Base-by-base conservation (phyloP, 2,888 invertebrate species). In the Philhelius pedissequus region DNA sequence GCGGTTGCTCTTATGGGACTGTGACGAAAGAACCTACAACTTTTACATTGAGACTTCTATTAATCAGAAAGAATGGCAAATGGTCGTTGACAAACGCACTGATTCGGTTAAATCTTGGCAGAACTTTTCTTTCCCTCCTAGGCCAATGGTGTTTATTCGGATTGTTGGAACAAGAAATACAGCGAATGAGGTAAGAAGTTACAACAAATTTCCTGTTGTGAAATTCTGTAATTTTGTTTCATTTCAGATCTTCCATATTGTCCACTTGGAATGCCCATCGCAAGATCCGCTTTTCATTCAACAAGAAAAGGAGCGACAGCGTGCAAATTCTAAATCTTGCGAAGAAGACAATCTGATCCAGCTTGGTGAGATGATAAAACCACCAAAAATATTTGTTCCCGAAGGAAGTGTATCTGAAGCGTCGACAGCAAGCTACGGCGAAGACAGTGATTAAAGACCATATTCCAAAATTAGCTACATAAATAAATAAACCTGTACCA, bases 161-260 rank as follows among this genome's bases (percentile, higher is more conserved):
- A 98, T 99, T 87, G 96, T 98, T 64, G 99, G 99, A 82, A 99
- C 98, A 0, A 95, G 96, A 88, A 99, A 99, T 91, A 98, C 99
- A 13, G 99, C 98, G 0, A 99, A 99, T 91, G 98, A 98, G 94
- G 98, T 96, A 90, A 89, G 86, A 87, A 76, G 82, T 7, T 4
- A n/a, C n/a, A 22, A 30, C 1, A 35, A 32, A 20, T 11, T 40
- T 9, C n/a, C n/a, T 35, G 3, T 35, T 15, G 40, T 1, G 1
- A 5, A 15, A 43, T 27, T 30, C 7, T 9, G 5, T 18, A 18
- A 18, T 3, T 11, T 13, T 11, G 4, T 18, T 45, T 27, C 4
- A 45, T 87, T 90, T 3, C 88, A 97, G 97, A 97, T 98, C 73
- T 99, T 99, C 92, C 99, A 99, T 91, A 96, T 98, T 90, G 99